Evolutionary conservation across 2,797 vertebrate species (phyloP).

Genomic region (Syngnathus rostellatus): DNA sequence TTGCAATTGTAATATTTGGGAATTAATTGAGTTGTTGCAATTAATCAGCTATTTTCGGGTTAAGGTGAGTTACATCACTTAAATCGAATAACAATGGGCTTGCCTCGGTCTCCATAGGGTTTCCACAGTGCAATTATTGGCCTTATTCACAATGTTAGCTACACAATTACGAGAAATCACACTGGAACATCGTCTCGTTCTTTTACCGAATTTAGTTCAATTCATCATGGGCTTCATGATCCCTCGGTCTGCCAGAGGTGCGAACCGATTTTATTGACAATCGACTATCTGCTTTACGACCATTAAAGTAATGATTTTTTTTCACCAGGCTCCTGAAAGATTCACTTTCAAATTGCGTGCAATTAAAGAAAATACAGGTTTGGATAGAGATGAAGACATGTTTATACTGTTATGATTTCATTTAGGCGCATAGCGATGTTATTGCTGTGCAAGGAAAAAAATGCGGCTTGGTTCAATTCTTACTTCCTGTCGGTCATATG

Average conservation of each 20-base stretch:
- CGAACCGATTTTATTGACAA: background rate
- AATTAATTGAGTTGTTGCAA: background rate
- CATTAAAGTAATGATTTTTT: background rate
- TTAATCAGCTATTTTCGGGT: background rate
- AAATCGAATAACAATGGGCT: slow-evolving; percentile 14
- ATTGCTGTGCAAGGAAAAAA: background rate
- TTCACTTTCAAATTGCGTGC: background rate
- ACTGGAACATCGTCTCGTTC: slow-evolving; percentile 24
- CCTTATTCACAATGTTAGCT: slow-evolving; percentile 49
- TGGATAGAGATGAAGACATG: background rate
- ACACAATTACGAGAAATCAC: slow-evolving; percentile 51
- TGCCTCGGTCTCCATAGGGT: slow-evolving; percentile 22
- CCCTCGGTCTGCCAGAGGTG: slow-evolving; percentile 43
- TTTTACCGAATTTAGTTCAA: slow-evolving; percentile 43
- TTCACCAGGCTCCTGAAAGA: background rate
- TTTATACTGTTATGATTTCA: background rate
- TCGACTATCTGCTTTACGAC: background rate
- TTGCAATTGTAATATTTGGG: background rate
- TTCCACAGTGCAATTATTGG: slow-evolving; percentile 51
- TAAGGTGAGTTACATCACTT: background rate
- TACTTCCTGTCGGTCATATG: background rate
- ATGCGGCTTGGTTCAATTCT: background rate
- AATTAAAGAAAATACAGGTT: background rate
- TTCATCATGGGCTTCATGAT: slow-evolving; percentile 50
- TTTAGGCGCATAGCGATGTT: background rate